Percentiles rank a stretch among this genome's conserved stretches.
These are phyloP conservation scores for Scarus forsteni DNA, from an alignment of 2,797 vertebrate species.

Conservation along the genomic window DNA sequence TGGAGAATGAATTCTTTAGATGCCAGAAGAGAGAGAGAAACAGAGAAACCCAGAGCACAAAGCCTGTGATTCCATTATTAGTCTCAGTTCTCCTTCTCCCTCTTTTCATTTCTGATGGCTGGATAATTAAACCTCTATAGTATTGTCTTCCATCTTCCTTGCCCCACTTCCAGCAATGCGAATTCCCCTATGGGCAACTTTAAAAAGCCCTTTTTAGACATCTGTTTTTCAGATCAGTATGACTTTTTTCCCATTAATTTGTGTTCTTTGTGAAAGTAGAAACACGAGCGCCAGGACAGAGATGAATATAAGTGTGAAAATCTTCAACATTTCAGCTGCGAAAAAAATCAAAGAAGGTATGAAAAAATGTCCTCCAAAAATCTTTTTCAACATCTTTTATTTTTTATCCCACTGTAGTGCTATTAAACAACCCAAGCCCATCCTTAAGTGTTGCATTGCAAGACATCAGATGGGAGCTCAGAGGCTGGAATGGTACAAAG, in stretches of 20 bases:
- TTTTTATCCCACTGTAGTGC: conserved; percentile 71
- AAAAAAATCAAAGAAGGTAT: conserved; percentile 60
- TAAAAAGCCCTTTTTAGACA: conserved; percentile 80
- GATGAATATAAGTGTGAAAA: conserved; percentile 57
- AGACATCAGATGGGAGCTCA: conserved; percentile 72
- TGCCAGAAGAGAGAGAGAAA: conserved; percentile 67
- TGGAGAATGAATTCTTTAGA: conserved; percentile 84
- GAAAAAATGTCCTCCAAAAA: conserved; percentile 58
- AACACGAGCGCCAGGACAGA: conserved; percentile 71
- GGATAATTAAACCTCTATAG: conserved; percentile 89
- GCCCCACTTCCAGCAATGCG: conserved; percentile 81
- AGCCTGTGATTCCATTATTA: conserved; percentile 82
- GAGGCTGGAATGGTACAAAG: conserved; percentile 69
- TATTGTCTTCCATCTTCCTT: conserved; percentile 85
- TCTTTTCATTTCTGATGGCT: conserved; percentile 85
- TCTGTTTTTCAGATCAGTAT: conserved; percentile 81
- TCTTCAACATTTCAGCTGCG: conserved; percentile 58
- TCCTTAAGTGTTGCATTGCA: conserved; percentile 61
- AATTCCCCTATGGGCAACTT: conserved; percentile 81
- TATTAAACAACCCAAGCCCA: conserved; percentile 70
- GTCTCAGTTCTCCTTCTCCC: conserved; percentile 78
- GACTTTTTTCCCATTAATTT: conserved; percentile 77
- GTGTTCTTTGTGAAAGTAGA: conserved; percentile 80
- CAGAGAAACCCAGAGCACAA: conserved; percentile 69
- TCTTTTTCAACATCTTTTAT: conserved; percentile 66